Conservation (phyloP, 2,888 invertebrate genomes). For the Trachelus stipa region DNA sequence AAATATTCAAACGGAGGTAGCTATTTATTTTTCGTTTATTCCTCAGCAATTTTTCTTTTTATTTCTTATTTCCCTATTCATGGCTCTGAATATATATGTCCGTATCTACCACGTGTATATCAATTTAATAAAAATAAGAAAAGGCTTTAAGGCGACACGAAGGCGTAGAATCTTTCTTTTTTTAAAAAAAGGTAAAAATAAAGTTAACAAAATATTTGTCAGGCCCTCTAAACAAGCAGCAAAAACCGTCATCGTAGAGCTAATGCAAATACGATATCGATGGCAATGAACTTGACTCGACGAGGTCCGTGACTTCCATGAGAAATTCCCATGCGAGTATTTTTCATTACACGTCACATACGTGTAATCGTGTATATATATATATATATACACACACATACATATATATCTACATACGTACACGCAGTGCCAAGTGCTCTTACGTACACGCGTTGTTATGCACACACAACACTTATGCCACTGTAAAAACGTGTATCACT, state of each 20-base stretch:
- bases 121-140: neutral
- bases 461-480: neutral
- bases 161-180: neutral
- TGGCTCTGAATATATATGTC: neutral
- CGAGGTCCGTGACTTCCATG: constrained; percentile 48
- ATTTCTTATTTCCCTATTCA: neutral
- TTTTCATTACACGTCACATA: constrained; percentile 33
- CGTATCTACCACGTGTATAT: neutral
- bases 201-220: neutral
- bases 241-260: neutral
- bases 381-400: no score
- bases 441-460: neutral
- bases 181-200: neutral
- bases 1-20: neutral
- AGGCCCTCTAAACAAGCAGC: neutral
- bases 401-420: no score
- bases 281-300: constrained; percentile 51
- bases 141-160: neutral
- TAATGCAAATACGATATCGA: constrained; percentile 14
- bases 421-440: no score
- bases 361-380: neutral
- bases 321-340: constrained; percentile 54
- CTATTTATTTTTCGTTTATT: neutral
- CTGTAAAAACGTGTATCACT: neutral
- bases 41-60: neutral